phyloP scores from a whole-genome alignment of 2,113 vertebrate species.

The Falco punctatus region DNA sequence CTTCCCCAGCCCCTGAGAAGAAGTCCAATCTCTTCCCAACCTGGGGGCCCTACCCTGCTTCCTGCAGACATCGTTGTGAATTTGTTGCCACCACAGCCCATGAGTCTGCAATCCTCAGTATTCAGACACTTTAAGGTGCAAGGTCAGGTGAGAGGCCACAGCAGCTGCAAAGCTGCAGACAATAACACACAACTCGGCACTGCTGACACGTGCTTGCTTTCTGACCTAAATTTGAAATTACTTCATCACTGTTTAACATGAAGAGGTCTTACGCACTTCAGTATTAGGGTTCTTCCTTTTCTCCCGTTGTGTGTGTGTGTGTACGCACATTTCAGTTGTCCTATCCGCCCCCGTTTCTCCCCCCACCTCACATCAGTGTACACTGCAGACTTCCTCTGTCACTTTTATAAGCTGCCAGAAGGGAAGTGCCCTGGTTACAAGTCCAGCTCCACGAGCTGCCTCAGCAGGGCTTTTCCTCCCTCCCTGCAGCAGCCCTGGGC shows the following conservation, averaged over 20 bases:
- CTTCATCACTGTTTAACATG: background rate
- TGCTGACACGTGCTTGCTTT: background rate
- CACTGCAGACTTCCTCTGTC: conserved; percentile 39
- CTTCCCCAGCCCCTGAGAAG: background rate
- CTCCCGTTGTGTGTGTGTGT: background rate
- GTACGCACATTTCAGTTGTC: background rate
- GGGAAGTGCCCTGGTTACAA: conserved; percentile 32
- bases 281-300: background rate
- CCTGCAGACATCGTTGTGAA: background rate
- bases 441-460: conserved; percentile 11
- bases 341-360: background rate
- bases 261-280: background rate
- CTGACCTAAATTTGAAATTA: background rate
- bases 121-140: background rate
- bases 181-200: background rate
- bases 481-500: background rate
- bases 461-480: conserved; percentile 45
- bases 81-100: background rate
- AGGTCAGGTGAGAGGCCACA: background rate
- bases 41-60: background rate
- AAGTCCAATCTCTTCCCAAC: background rate
- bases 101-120: background rate
- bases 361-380: background rate
- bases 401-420: conserved; percentile 53
- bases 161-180: background rate